phyloP scores from a whole-genome alignment of 2,888 invertebrate species.

The Dryobotodes eremita region DNA sequence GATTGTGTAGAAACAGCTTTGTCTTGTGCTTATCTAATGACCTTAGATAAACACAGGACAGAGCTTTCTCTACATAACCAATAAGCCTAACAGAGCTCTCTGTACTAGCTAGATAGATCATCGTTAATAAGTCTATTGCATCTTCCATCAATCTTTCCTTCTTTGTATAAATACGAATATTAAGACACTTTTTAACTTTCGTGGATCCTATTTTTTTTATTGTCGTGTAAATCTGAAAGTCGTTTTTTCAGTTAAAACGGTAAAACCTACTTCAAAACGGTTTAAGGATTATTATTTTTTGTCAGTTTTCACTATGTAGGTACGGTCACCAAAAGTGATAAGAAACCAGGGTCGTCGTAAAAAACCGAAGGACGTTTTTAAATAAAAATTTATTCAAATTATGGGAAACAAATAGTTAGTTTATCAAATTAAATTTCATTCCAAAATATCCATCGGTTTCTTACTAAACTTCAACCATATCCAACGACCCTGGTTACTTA shows the following conservation, averaged over 20 bases:
- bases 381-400: too few relatives aligned
- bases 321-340: too few relatives aligned
- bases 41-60: neutral
- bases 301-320: too few relatives aligned
- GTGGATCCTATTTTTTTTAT: neutral
- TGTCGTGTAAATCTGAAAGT: neutral
- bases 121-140: neutral
- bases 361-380: too few relatives aligned
- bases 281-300: too few relatives aligned
- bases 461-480: too few relatives aligned
- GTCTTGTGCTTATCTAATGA: neutral
- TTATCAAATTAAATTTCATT: too few relatives aligned
- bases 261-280: neutral
- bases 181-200: neutral
- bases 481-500: too few relatives aligned
- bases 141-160: neutral
- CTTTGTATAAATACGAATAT: too few relatives aligned
- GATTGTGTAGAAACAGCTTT: constrained; percentile 2
- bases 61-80: neutral
- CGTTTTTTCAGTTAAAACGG: neutral
- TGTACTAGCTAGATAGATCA: neutral
- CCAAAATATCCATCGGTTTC: too few relatives aligned
- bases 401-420: too few relatives aligned
- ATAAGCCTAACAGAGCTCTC: neutral
- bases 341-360: too few relatives aligned